Conservation (phyloP, 2,888 invertebrate genomes). For the Diarsia brunnea region DNA sequence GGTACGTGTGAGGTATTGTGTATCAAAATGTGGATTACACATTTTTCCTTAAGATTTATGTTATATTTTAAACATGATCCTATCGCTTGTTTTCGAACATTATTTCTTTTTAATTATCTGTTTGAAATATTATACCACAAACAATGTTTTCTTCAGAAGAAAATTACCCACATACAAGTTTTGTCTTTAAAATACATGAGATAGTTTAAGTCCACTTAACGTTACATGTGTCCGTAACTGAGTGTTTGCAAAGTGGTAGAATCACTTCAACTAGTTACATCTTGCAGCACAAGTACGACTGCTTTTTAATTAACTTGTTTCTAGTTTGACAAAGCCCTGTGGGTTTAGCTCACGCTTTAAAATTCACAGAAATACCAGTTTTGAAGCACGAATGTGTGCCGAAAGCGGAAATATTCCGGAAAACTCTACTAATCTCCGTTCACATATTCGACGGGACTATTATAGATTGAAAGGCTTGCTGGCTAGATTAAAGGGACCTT, state of each 20-base stretch:
- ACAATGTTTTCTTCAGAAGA: background rate
- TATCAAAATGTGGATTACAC: conserved; percentile 18
- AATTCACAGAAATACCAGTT: background rate
- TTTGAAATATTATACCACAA: conserved; percentile 9
- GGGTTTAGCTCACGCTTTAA: background rate
- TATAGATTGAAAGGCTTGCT: conserved; percentile 20
- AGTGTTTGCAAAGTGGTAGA: conserved; percentile 27
- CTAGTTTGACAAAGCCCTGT: background rate
- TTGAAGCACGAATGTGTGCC: background rate
- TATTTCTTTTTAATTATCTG: conserved; percentile 1
- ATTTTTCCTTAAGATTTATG: conserved; percentile 7
- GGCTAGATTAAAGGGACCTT: conserved; percentile 13
- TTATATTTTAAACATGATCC: conserved; percentile 3
- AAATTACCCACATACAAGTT: background rate
- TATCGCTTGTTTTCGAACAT: background rate
- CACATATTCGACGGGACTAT: conserved; percentile 28
- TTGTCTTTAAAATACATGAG: background rate
- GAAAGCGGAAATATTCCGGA: background rate
- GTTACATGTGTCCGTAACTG: conserved; percentile 5
- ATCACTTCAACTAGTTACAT: conserved; percentile 18
- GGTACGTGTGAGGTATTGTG: conserved; percentile 28
- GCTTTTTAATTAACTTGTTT: conserved; percentile 17
- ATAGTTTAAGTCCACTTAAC: background rate
- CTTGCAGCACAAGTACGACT: background rate
- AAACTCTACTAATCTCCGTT: conserved; percentile 5